A percentile compares a stretch with the other conserved stretches of the same genome.
Evolutionary conservation across 2,888 invertebrate species (phyloP).

Genomic region (Patella pellucida): DNA sequence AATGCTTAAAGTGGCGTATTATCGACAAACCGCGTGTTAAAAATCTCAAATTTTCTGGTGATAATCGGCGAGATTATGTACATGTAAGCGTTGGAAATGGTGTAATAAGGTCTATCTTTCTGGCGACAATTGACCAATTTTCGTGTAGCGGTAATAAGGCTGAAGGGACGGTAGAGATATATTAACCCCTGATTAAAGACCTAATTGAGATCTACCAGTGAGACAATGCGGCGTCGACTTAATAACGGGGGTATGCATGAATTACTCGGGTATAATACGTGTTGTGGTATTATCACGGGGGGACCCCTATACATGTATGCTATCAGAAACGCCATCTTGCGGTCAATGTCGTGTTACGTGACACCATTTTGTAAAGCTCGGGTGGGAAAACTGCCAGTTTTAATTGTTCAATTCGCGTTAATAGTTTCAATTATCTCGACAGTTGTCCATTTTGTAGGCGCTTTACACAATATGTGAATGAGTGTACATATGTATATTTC

Average conservation of each 20-base stretch:
- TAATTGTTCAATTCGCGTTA: slow-evolving; percentile 7
- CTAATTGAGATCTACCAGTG: neutral
- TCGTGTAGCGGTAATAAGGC: neutral
- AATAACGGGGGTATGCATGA: slow-evolving; percentile 8
- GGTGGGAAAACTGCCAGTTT: neutral
- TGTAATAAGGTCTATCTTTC: neutral
- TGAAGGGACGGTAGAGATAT: no score
- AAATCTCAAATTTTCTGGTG: slow-evolving; percentile 3
- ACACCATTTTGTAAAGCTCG: slow-evolving; percentile 2
- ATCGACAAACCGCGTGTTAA: slow-evolving; percentile 4
- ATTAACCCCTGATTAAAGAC: neutral
- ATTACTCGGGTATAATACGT: neutral
- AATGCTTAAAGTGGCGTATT: neutral
- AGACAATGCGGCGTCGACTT: slow-evolving; percentile 7
- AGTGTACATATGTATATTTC: neutral
- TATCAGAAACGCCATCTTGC: slow-evolving; percentile 5
- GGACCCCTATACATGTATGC: neutral
- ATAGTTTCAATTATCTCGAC: slow-evolving; percentile 4
- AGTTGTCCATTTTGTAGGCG: neutral
- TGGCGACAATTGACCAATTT: slow-evolving; percentile 9
- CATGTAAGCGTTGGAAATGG: slow-evolving; percentile 1
- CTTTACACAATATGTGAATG: neutral
- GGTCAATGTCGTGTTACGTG: slow-evolving; percentile 2
- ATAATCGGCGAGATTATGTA: slow-evolving; percentile 8
- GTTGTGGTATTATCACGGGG: neutral